A percentile compares a stretch with the other conserved stretches of the same genome.
Evolutionary conservation across 2,113 vertebrate species (phyloP).

Genomic region (Pholis gunnellus): DNA sequence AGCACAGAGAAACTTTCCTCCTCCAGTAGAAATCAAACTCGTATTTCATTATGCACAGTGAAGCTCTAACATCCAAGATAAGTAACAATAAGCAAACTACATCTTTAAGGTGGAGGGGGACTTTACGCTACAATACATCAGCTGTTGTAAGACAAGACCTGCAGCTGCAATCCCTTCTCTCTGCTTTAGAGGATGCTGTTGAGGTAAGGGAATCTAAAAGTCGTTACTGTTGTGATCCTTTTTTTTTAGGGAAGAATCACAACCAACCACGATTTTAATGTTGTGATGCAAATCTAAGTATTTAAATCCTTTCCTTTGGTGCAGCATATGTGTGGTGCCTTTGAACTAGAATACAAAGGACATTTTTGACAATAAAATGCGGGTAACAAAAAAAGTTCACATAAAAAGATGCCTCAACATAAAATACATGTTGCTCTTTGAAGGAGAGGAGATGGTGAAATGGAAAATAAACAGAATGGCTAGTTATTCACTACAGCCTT

Average conservation of each 20-base stretch:
- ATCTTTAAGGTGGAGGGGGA: neutral
- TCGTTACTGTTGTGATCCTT: neutral
- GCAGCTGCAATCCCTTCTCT: constrained; percentile 20
- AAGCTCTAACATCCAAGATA: neutral
- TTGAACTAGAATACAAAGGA: neutral
- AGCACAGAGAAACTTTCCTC: neutral
- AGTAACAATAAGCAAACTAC: neutral
- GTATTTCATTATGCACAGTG: neutral
- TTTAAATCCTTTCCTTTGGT: neutral
- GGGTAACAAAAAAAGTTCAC: neutral
- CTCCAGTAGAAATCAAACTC: neutral
- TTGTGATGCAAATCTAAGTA: neutral
- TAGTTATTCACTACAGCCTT: constrained; percentile 52
- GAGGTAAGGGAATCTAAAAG: neutral
- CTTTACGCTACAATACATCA: neutral
- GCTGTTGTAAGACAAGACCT: neutral
- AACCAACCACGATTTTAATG: constrained; percentile 12
- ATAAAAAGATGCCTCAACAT: neutral
- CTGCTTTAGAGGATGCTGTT: constrained; percentile 52
- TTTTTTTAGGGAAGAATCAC: neutral
- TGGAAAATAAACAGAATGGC: constrained; percentile 35
- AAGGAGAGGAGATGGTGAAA: constrained; percentile 28
- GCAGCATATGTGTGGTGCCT: neutral
- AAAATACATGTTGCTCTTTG: constrained; percentile 15
- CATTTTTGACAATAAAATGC: constrained; percentile 15